phyloP scores from a whole-genome alignment of 2,888 invertebrate species.

The Corbicula japonica region DNA sequence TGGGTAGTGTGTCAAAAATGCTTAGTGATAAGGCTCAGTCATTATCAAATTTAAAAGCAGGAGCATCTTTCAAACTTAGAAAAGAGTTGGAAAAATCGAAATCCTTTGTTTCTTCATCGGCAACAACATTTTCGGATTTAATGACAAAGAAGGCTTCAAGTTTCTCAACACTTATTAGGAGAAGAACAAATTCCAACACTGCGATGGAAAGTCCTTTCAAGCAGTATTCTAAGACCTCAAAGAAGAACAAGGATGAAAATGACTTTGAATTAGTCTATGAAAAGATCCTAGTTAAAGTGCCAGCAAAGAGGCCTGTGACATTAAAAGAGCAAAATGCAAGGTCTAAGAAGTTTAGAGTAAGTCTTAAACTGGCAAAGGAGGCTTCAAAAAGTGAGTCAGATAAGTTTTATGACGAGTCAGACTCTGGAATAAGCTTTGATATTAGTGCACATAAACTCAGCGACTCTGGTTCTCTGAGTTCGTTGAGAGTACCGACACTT shows the following conservation, averaged over 20 bases:
- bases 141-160: constrained; percentile 63
- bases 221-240: constrained; percentile 31
- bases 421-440: constrained; percentile 15
- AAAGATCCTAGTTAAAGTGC: constrained; percentile 40
- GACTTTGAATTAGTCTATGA: constrained; percentile 56
- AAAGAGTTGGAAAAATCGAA: constrained; percentile 56
- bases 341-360: constrained; percentile 49
- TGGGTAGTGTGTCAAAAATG: constrained; percentile 57
- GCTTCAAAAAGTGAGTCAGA: constrained; percentile 23
- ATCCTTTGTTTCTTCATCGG: constrained; percentile 40
- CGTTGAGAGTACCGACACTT: constrained; percentile 51
- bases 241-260: constrained; percentile 36
- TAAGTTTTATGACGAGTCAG: constrained; percentile 5
- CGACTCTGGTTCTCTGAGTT: constrained; percentile 18
- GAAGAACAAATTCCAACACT: constrained; percentile 53
- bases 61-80: constrained; percentile 60
- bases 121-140: constrained; percentile 57
- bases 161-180: constrained; percentile 54
- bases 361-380: constrained; percentile 37
- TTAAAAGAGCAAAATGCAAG: constrained; percentile 43
- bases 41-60: constrained; percentile 50
- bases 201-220: constrained; percentile 58
- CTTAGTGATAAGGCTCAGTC: constrained; percentile 59
- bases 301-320: constrained; percentile 46
- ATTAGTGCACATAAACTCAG: constrained; percentile 8